Conservation (phyloP, 2,888 invertebrate species). For the Mesorhabditis spiculigera region DNA sequence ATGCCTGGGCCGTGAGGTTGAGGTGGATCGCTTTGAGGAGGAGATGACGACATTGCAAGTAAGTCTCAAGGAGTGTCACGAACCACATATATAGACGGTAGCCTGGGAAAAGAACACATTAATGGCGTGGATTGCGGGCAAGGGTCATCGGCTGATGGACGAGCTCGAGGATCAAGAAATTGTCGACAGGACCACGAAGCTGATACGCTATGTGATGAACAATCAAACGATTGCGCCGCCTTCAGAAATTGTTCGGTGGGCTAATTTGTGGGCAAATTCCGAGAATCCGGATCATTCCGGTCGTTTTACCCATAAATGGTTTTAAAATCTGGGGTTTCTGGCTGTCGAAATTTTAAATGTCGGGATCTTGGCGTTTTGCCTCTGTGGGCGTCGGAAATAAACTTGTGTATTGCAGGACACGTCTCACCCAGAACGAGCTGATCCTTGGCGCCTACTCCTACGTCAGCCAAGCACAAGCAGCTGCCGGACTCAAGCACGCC, state of each 20-base stretch:
- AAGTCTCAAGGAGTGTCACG: background rate
- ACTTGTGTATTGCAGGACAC: conserved; percentile 23
- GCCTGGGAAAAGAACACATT: conserved; percentile 44
- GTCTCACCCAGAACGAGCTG: conserved; percentile 41
- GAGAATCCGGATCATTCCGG: background rate
- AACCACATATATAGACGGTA: conserved; percentile 25
- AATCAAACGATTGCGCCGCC: conserved; percentile 31
- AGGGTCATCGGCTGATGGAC: conserved; percentile 44
- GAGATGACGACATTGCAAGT: conserved; percentile 38
- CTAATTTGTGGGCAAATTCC: background rate
- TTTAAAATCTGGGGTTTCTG: no score
- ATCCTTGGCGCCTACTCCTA: conserved; percentile 49
- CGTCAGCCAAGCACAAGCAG: conserved; percentile 37
- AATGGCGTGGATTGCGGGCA: conserved; percentile 49
- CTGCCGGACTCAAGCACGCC: conserved; percentile 29
- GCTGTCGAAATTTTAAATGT: no score
- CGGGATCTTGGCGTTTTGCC: no score
- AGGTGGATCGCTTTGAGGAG: conserved; percentile 31
- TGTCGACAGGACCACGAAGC: conserved; percentile 29
- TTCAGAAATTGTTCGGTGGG: conserved; percentile 24
- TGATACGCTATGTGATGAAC: conserved; percentile 38
- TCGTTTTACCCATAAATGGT: background rate
- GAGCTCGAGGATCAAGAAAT: conserved; percentile 39
- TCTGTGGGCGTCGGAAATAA: conserved; percentile 7
- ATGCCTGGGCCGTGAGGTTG: conserved; percentile 8